These are phyloP conservation scores for Siniperca chuatsi DNA, from an alignment of 2,113 vertebrate genomes.

Conservation along the genomic window DNA sequence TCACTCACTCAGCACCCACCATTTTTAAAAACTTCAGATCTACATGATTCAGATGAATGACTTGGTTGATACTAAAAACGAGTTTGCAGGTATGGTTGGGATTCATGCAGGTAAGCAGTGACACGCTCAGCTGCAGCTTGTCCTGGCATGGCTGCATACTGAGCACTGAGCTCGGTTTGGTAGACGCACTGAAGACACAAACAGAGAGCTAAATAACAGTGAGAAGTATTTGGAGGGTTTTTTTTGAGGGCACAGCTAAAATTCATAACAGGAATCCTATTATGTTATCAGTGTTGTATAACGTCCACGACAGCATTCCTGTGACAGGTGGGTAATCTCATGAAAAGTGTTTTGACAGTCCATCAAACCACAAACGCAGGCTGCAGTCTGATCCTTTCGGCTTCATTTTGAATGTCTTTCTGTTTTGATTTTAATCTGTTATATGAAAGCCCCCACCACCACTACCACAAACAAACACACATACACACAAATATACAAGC, in stretches of 20 bases:
- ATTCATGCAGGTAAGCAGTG: constrained; percentile 28
- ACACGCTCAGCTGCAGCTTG: constrained; percentile 27
- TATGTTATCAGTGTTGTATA: constrained; percentile 65
- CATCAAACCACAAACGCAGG: constrained; percentile 58
- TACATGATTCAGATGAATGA: too few species aligned
- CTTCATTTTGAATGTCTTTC: constrained; percentile 73
- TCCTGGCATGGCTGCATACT: constrained; percentile 11
- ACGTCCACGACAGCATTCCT: constrained; percentile 37
- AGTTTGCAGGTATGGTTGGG: background rate
- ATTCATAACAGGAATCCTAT: constrained; percentile 65
- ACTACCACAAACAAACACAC: background rate
- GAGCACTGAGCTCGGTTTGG: constrained; percentile 24
- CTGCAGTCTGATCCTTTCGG: constrained; percentile 62
- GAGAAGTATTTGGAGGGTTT: background rate
- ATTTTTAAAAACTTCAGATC: too few species aligned
- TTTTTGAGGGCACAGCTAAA: constrained; percentile 3
- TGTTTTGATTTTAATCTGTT: constrained; percentile 76
- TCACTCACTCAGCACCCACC: too few species aligned
- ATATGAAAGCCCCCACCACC: constrained; percentile 59
- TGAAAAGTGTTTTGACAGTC: constrained; percentile 68
- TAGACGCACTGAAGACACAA: constrained; percentile 29
- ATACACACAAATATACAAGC: constrained; percentile 1
- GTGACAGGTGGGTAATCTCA: constrained; percentile 71
- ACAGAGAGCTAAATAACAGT: constrained; percentile 20
- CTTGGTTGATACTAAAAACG: too few species aligned